Evolutionary conservation across 2,797 vertebrate genomes (phyloP).

Genomic region (Masticophis lateralis): DNA sequence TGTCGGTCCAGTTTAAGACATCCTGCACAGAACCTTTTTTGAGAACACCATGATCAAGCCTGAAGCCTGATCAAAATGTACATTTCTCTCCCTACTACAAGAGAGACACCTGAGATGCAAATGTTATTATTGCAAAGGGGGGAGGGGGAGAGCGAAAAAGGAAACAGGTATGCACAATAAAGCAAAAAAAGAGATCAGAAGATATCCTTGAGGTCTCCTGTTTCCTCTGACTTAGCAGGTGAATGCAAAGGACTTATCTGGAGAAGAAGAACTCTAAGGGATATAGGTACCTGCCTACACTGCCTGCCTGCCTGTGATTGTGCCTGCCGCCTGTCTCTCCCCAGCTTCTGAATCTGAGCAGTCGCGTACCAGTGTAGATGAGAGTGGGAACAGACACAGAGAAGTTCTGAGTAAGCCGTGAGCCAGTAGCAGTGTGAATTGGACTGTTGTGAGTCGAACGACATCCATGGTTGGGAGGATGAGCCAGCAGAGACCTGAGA

Average conservation of each 20-base stretch:
- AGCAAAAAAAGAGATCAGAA: conserved; percentile 58
- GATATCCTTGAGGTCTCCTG: conserved; percentile 38
- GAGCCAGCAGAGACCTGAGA: conserved; percentile 94
- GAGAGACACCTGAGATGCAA: neutral
- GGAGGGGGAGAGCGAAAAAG: neutral
- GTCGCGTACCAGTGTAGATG: conserved; percentile 98
- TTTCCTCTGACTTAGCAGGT: conserved; percentile 39
- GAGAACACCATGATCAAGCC: conserved; percentile 15
- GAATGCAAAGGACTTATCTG: conserved; percentile 48
- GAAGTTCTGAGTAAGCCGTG: conserved; percentile 98
- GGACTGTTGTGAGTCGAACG: conserved; percentile 99
- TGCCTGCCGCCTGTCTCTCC: conserved; percentile 73
- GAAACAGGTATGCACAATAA: neutral
- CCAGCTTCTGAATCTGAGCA: conserved; percentile 78
- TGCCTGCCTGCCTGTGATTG: conserved; percentile 81
- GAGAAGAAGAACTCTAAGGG: conserved; percentile 35
- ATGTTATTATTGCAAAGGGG: neutral
- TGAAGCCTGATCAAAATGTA: conserved; percentile 20
- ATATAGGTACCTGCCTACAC: conserved; percentile 78
- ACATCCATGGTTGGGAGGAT: conserved; percentile 88
- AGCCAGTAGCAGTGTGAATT: conserved; percentile 96
- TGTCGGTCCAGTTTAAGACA: conserved; percentile 59
- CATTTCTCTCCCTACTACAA: neutral
- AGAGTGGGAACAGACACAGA: conserved; percentile 99
- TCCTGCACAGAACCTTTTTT: conserved; percentile 68